Percentiles rank a stretch among this genome's conserved stretches.
These are phyloP conservation scores for Sternarchorhynchus goeldii DNA, from an alignment of 2,797 vertebrate species.

Conservation along the genomic window DNA sequence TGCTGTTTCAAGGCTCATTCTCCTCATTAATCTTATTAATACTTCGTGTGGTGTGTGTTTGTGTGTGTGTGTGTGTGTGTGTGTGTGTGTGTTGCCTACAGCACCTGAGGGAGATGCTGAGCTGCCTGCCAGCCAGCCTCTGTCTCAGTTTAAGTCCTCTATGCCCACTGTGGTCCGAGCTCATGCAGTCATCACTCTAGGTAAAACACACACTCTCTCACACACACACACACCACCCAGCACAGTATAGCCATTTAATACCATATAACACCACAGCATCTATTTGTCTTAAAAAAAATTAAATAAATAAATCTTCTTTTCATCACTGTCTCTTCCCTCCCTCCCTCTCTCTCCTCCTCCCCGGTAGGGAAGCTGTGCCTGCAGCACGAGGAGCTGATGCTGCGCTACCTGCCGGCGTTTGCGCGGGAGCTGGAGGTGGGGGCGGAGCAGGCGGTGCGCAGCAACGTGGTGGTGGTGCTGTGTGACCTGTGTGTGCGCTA, in stretches of 20 bases:
- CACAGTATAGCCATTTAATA: too few species aligned
- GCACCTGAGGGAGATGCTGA: slow-evolving; percentile 63
- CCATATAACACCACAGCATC: too few species aligned
- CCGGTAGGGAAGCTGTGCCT: slow-evolving; percentile 88
- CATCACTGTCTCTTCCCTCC: too few species aligned
- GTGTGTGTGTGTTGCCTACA: slow-evolving; percentile 22
- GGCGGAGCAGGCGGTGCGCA: slow-evolving; percentile 80
- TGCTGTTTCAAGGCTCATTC: too few species aligned
- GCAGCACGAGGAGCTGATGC: slow-evolving; percentile 87
- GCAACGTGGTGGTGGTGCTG: slow-evolving; percentile 87
- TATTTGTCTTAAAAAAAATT: too few species aligned
- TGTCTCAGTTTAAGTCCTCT: slow-evolving; percentile 79
- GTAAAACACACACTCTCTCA: slow-evolving; percentile 62
- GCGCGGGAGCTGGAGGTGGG: slow-evolving; percentile 89
- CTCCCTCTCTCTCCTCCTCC: not conserved
- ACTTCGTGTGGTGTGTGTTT: not conserved
- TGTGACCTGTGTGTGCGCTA: slow-evolving; percentile 93
- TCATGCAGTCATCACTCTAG: slow-evolving; percentile 88
- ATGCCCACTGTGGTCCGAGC: slow-evolving; percentile 85
- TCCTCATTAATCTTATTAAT: too few species aligned
- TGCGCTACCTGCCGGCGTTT: slow-evolving; percentile 84
- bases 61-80: not conserved
- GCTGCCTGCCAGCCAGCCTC: slow-evolving; percentile 67
- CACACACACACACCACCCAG: not conserved
- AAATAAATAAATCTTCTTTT: too few species aligned